These are phyloP conservation scores for Scatophagus argus DNA, from an alignment of 2,113 vertebrate genomes.

Conservation along the genomic window DNA sequence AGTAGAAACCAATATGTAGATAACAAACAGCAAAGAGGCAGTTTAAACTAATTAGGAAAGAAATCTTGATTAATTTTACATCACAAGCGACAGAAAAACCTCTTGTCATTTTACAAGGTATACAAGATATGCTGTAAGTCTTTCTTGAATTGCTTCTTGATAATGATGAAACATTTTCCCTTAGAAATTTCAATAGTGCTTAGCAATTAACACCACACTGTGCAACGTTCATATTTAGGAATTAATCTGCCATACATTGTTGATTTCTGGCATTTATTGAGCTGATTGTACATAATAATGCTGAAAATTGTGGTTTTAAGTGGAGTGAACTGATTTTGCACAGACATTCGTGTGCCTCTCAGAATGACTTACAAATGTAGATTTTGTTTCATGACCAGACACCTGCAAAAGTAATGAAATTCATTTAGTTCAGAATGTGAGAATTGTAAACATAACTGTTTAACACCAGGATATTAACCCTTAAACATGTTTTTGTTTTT, in stretches of 20 bases:
- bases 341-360: background rate
- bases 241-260: slow-evolving; percentile 28
- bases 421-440: background rate
- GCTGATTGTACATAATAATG: background rate
- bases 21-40: background rate
- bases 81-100: background rate
- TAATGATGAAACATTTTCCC: background rate
- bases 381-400: background rate
- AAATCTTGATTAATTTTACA: background rate
- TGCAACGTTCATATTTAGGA: slow-evolving; percentile 20
- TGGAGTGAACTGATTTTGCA: background rate
- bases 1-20: too few relatives aligned
- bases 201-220: slow-evolving; percentile 42
- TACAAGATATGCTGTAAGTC: background rate
- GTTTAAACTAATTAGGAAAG: background rate
- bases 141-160: too few relatives aligned
- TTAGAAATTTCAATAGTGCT: slow-evolving; percentile 47
- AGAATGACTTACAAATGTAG: background rate
- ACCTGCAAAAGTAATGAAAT: background rate
- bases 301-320: background rate
- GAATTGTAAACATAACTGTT: background rate
- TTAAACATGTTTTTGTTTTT: background rate
- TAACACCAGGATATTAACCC: background rate
- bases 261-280: slow-evolving; percentile 7
- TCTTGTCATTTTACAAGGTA: background rate